Conservation (phyloP, 2,888 invertebrate species). For the Coleophora deauratella region DNA sequence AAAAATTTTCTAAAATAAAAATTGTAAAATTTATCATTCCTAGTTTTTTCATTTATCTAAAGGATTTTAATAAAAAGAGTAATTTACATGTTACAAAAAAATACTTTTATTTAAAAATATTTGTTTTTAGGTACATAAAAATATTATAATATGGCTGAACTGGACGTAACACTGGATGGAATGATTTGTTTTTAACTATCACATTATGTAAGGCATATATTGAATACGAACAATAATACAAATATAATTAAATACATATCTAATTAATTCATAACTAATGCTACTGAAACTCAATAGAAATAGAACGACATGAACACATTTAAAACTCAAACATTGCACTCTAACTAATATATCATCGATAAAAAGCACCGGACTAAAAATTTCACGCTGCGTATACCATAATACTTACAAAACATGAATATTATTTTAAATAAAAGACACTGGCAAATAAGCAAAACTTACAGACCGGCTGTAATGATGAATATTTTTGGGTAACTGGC, state of each 20-base stretch:
- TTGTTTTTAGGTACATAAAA: constrained; percentile 34
- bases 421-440: too few relatives aligned
- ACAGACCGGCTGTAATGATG: too few relatives aligned
- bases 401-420: too few relatives aligned
- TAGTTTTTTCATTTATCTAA: constrained; percentile 9
- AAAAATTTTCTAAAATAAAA: constrained; percentile 57
- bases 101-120: constrained; percentile 29
- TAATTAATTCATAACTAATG: too few relatives aligned
- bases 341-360: too few relatives aligned
- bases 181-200: constrained; percentile 19
- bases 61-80: constrained; percentile 9
- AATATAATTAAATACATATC: too few relatives aligned
- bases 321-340: neutral
- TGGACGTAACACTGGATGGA: constrained; percentile 16
- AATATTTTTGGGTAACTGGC: too few relatives aligned
- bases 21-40: constrained; percentile 26
- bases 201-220: constrained; percentile 25
- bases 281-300: neutral
- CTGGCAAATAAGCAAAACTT: too few relatives aligned
- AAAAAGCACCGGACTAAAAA: too few relatives aligned
- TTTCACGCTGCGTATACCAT: too few relatives aligned
- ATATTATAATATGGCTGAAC: constrained; percentile 24
- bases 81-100: constrained; percentile 23
- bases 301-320: neutral
- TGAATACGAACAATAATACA: neutral